Base-by-base conservation (phyloP, 2,888 invertebrate species). In the Sipha maydis region DNA sequence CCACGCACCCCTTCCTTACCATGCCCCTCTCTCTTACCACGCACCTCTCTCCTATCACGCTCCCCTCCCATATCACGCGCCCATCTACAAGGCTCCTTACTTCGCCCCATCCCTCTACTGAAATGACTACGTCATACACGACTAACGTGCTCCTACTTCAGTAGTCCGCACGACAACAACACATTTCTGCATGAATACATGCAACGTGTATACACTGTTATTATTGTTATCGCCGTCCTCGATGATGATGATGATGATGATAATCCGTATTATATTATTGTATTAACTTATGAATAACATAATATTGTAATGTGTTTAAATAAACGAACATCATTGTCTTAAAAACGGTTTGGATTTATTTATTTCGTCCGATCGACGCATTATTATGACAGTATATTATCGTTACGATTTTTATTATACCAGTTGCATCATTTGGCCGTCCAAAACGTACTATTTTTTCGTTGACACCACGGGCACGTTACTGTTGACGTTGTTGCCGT, bases 71-170 rank as follows among this genome's bases (percentile, higher is more conserved):
- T 88, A 82, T 76, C 80, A 73, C 61, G 80, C 86, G 17, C 73
- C 86, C 7, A 61, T 88, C 28, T 88, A 88, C 80, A 80, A 88
- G 80, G 80, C 88, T n/a, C 80, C 88, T 21, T 82, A 76, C 61
- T 80, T 31, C 73, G 56, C 86, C 11, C 67, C 88, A 25, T 75
- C 80, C 31, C 0, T 80, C 31, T 88, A 88, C 82, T 85, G 19
- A 48, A 14, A 85, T 75, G 75, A 21, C 5, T 7, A 0, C 38
- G 38, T 19, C 21, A 34, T 28, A 17, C 21, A 31, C 56, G 38
- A n/a, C 28, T 41, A 38, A 38, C 1, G 38, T 19, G 71, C 31
- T 1, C 69, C 69, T 14, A 31, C 31, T 28, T 8, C 9, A 71
- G 69, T 19, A 9, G 14, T 14, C 14, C 14, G 28, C 69, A 28